phyloP scores from a whole-genome alignment of 2,113 vertebrate species.

The Stegastes partitus region DNA sequence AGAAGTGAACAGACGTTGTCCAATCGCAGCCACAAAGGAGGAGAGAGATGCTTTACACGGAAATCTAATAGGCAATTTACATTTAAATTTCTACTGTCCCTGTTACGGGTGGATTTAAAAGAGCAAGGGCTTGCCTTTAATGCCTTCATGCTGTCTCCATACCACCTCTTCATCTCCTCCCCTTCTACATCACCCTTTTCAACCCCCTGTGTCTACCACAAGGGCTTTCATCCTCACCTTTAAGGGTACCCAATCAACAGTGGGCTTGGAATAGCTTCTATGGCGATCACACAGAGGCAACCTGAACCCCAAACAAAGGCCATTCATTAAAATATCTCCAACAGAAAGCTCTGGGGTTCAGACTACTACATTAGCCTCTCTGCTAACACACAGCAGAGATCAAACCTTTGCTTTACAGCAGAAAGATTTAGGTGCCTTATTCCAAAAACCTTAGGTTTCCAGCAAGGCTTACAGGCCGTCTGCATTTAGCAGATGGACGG shows the following conservation, averaged over 20 bases:
- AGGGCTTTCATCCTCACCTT: conserved; percentile 79
- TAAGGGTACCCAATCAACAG: conserved; percentile 78
- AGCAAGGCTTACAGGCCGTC: conserved; percentile 52
- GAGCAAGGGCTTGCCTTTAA: conserved; percentile 78
- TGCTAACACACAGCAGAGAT: conserved; percentile 75
- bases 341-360: conserved; percentile 72
- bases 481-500: conserved; percentile 47
- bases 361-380: conserved; percentile 73
- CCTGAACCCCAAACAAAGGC: conserved; percentile 80
- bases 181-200: conserved; percentile 65
- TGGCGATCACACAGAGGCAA: conserved; percentile 67
- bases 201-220: conserved; percentile 68
- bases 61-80: conserved; percentile 86
- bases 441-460: conserved; percentile 58
- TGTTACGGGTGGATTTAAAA: conserved; percentile 81
- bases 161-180: conserved; percentile 73
- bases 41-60: conserved; percentile 80
- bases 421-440: conserved; percentile 49
- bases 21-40: conserved; percentile 70
- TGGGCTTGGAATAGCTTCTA: conserved; percentile 50
- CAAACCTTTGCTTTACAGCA: conserved; percentile 71
- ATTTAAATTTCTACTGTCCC: conserved; percentile 84
- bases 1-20: conserved; percentile 53
- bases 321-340: conserved; percentile 87
- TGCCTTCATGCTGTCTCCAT: conserved; percentile 71